Conservation (phyloP, 2,888 invertebrate species). For the Leptinotarsa peninsularis region DNA sequence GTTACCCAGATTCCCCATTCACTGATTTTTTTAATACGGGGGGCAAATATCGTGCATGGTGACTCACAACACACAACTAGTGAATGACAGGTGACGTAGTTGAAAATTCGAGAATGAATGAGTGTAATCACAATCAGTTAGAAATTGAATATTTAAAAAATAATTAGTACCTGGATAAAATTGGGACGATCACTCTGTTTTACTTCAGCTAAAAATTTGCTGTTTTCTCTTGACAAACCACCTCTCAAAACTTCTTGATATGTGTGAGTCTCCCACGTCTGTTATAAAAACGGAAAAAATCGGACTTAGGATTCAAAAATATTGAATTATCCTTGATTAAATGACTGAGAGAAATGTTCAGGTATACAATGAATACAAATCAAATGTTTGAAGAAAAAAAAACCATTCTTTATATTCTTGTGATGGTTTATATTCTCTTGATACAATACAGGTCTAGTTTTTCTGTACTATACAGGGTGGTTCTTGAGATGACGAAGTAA, state of each 20-base stretch:
- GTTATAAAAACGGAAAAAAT: conserved; percentile 23
- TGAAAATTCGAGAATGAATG: conserved; percentile 14
- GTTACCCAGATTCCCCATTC: not conserved
- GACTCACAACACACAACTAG: conserved; percentile 31
- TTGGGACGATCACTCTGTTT: conserved; percentile 44
- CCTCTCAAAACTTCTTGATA: conserved; percentile 49
- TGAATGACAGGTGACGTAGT: conserved; percentile 3
- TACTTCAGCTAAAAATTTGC: conserved; percentile 43
- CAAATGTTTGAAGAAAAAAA: too few relatives aligned
- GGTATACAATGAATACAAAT: too few relatives aligned
- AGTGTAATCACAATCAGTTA: not conserved
- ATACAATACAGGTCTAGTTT: too few relatives aligned
- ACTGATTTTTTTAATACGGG: not conserved
- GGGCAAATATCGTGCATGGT: conserved; percentile 21
- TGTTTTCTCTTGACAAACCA: conserved; percentile 47
- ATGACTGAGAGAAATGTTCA: not conserved
- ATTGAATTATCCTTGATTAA: not conserved
- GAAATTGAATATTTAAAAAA: not conserved
- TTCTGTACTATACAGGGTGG: too few relatives aligned
- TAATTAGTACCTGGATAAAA: conserved; percentile 47
- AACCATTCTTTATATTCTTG: too few relatives aligned
- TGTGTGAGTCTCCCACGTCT: conserved; percentile 45
- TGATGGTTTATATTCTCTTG: too few relatives aligned
- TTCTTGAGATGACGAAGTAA: too few relatives aligned
- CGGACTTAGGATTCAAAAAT: conserved; percentile 21